A percentile compares a stretch with the other conserved stretches of the same genome.
These are phyloP conservation scores for Caenorhabditis sp. DNA, from an alignment of 2,888 invertebrate species.

Conservation along the genomic window DNA sequence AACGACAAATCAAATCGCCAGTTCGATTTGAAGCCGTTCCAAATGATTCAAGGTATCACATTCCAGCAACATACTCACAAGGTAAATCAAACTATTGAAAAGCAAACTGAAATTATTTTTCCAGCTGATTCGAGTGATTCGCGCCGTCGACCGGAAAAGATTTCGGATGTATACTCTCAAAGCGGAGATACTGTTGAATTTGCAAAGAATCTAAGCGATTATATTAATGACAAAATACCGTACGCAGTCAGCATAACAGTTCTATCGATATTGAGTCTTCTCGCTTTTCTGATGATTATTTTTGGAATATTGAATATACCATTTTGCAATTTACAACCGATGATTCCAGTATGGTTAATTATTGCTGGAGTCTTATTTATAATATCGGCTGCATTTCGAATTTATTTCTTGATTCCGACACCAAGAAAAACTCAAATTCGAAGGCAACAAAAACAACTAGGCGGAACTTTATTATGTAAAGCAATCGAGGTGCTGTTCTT, in stretches of 20 bases:
- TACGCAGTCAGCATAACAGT: conserved; percentile 37
- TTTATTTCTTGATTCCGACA: conserved; percentile 54
- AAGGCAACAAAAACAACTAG: conserved; percentile 24
- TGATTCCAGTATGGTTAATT: conserved; percentile 67
- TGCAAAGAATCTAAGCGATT: conserved; percentile 61
- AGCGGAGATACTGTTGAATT: conserved; percentile 66
- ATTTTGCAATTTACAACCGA: conserved; percentile 64
- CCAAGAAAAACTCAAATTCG: conserved; percentile 17
- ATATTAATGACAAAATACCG: conserved; percentile 62
- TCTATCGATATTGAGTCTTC: conserved; percentile 24
- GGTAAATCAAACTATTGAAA: background rate
- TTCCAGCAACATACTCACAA: background rate
- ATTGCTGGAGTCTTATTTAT: conserved; percentile 61
- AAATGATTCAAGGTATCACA: conserved; percentile 18
- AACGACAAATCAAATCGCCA: conserved; percentile 2
- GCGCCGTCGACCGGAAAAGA: conserved; percentile 36
- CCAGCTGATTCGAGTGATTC: conserved; percentile 47
- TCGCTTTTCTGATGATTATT: conserved; percentile 35
- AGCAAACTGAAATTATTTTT: conserved; percentile 8
- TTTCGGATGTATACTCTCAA: conserved; percentile 59
- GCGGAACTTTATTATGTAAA: conserved; percentile 44
- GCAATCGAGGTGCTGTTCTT: conserved; percentile 59
- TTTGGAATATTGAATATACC: conserved; percentile 58
- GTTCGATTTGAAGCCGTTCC: conserved; percentile 33
- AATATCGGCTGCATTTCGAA: conserved; percentile 56